These are phyloP conservation scores for Acanthurus leucopareius DNA, from an alignment of 2,797 vertebrate genomes.

Conservation along the genomic window DNA sequence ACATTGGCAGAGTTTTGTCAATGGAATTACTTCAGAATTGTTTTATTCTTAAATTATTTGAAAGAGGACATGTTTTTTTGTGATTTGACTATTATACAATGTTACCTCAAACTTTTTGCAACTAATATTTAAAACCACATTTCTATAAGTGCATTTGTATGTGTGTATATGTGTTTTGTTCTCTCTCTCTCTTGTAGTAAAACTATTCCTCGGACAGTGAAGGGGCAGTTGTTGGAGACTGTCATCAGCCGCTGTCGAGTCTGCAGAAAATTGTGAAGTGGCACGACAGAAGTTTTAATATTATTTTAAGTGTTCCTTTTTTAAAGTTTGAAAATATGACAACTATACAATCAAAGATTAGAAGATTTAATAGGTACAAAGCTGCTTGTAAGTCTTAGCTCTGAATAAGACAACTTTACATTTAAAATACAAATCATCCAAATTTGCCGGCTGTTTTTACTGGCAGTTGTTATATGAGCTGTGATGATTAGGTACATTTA, in stretches of 20 bases:
- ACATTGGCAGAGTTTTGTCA: not conserved
- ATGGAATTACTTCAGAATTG: not conserved
- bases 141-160: conserved; percentile 13
- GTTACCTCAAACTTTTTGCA: not conserved
- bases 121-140: not conserved
- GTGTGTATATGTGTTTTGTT: conserved; percentile 14
- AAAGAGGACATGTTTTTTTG: not conserved
- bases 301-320: not conserved
- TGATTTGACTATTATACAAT: not conserved
- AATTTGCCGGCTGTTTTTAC: conserved; percentile 21
- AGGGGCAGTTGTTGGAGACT: conserved; percentile 84
- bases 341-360: not conserved
- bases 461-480: conserved; percentile 11
- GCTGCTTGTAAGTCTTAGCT: not conserved
- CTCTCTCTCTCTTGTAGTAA: conserved; percentile 78
- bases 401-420: conserved; percentile 23
- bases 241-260: conserved; percentile 92
- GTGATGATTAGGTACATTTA: conserved; percentile 18
- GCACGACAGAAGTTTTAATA: conserved; percentile 10
- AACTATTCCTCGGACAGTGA: conserved; percentile 88
- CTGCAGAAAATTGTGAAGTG: conserved; percentile 84
- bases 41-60: not conserved
- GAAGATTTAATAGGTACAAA: not conserved
- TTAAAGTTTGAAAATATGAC: not conserved
- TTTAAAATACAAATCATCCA: not conserved